Base-by-base conservation (phyloP, 2,797 vertebrate species). In the Rhincodon typus region DNA sequence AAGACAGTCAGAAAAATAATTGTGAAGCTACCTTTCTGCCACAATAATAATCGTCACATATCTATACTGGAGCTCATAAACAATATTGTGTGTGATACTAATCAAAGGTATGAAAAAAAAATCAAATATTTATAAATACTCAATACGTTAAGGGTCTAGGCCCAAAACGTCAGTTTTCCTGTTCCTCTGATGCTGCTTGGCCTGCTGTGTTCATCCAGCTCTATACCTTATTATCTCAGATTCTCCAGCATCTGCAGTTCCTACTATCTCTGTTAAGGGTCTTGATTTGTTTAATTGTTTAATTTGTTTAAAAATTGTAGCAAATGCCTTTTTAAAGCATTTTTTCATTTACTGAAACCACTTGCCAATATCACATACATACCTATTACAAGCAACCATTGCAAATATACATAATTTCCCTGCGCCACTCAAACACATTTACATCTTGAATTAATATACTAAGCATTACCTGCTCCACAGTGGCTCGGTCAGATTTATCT, bases 401-500 rank as follows among this genome's bases (percentile, higher is more conserved):
- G 57, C 19, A 66, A 62, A 95, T 23, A 66, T 42, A 95, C 6
- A 53, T 38, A 34, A 30, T 94, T 96, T 95, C 62, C 25, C 38
- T n/a, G 19, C 84, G 42, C 74, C 46, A 95, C 42, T 67, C 77
- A 62, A 95, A 50, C 66, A 67, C 62, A 66, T 91, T 17, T 69
- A 6, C 10, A 10, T 69, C 8, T 69, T 69, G 38, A 4, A 67
- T 25, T 69, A 42, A 10, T 25, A 69, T 12, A 69, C 21, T 95
- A 42, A 77, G 19, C 53, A 95, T 94, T 96, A 99, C 99, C 98
- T 99, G 99, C 96, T 99, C 99, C 2, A 99, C 98, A 0, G 99
- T 99, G 96, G 99, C 99, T 97, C 99, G 97, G 96, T 99, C 99
- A 0, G 99, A 98, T 96, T 99, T 99, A 97, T 99, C 99, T 97